Evolutionary conservation across 2,113 vertebrate genomes (phyloP), one percentile per base, ranked within the genome.

Genomic region (Miniopterus natalensis): DNA sequence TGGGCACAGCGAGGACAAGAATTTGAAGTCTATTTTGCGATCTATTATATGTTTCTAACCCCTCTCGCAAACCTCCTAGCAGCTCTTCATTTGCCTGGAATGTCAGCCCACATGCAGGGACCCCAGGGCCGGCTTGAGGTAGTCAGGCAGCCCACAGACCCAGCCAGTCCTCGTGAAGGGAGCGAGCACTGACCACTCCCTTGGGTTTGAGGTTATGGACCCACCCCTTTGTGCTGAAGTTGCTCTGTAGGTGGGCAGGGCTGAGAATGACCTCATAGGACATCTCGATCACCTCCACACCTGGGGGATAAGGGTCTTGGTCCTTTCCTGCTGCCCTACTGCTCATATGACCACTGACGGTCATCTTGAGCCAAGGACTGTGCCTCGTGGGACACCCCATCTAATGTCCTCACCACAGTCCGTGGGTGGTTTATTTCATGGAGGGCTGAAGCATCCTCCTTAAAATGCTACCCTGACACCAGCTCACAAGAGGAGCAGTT

Each of bases 281-380:
- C 4, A 51, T 21, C 49, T 53, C 13, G 0, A 18, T 5, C 25
- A 61, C 20, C 12, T 42, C 53, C 42, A 40, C 0, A 3, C n/a
- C 42, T 47, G 65, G 70, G 74, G 20, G 47, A 40, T 75, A 45
- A 20, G 18, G 17, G 36, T 68, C 63, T 45, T 9, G 3, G 36
- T 75, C 47, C 12, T 68, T 73, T 65, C 31, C 9, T 45, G 18
- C 42, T 47, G 29, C 42, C 47, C 12, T 27, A 45, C 27, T 68
- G 86, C n/a, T 73, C 42, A 29, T 5, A 6, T 21, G 47, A 81
- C 47, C 83, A 31, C 11, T 14, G 66, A 36, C 1, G 1, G 23
- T 61, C 63, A 21, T 42, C 51, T 13, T 1, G 51, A 79, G n/a
- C 10, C 20, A 40, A 47, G 51, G 25, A 12, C 49, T 79, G 6